Base-by-base conservation (phyloP, 2,113 vertebrate species). In the Oryzias woworae region DNA sequence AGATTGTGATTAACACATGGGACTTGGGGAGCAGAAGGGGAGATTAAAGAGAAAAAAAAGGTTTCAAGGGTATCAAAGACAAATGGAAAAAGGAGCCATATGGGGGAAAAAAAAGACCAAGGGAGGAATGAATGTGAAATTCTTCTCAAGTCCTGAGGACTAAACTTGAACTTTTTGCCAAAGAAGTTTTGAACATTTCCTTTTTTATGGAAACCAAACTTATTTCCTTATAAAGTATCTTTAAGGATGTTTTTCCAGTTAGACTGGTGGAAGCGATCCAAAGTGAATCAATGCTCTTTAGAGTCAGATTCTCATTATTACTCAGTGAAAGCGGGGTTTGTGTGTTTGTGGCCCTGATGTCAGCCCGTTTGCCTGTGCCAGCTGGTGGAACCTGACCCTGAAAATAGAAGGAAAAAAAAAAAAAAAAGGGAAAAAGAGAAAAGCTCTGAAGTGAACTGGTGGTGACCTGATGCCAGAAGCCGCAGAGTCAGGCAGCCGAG, bases 261-360 rank as follows among this genome's bases (percentile, higher is more conserved):
- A 46, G 23, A 62, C 53, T 58, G 13, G 62, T 66, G 76, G 66
- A 58, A 63, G 62, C 45, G 14, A 53, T 73, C 68, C 65, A 67
- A 60, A 64, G 26, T 16, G 44, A 53, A 73, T 73, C 59, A 45
- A 56, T 62, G 57, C 53, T 75, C 77, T 84, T 74, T 61, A 22
- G 53, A 22, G 45, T 55, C 16, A 61, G 58, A 77, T 43, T 61
- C 69, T 62, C 48, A 45, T 52, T 73, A 66, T 85, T 66, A 73
- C 53, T 56, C 28, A 26, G 71, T 28, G 64, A 53, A 58, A 75
- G 58, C 14, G 54, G 77, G 58, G 71, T 77, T 53, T 57, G 52
- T 76, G 73, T 75, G 72, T 68, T 71, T 75, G 71, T 56, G 75
- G 81, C 70, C 53, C 70, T 75, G 83, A 66, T 77, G 70, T 83